Evolutionary conservation across 64 coral and sea anemone species (phyloP), one percentile per base, ranked within the genome.

Genomic region (Montipora capricornis): DNA sequence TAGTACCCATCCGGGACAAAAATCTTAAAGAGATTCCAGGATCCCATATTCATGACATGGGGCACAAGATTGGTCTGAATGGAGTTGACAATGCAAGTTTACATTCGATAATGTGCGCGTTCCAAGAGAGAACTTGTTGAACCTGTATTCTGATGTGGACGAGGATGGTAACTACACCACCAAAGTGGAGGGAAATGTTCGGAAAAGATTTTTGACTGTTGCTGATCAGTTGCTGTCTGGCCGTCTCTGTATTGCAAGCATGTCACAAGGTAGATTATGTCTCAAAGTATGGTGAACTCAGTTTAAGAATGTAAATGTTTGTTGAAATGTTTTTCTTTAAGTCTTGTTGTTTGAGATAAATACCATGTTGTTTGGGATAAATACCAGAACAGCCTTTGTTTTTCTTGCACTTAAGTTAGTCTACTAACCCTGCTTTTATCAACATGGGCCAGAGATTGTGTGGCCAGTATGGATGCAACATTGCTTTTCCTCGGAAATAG

Each of bases 51-150:
- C 92, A 97, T 81, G 95, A 97, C 69, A 97, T 97, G 95, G 95
- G 95, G 6, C 95, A 94, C 71, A 97, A 97, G 80, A 97, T 97
- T 92, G 95, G 95, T 57, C 80, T 96, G 46, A 96, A 96, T 80
- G 95, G 95, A 67, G 95, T 96, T 6, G 95, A 96, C 80, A 96
- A 96, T 84, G 95, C 95, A 20, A 96, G 79, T 89, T 96, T 55
- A 84, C 87, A 70, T 96, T 96, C 68, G 95, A 96, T 4, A 96
- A 96, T 84, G 95, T 96, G 17, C 77, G 95, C 44, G 95, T 96
- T 8, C 95, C 95, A 49, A 88, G 95, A n/a, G 95, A 96, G 79
- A 96, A 96, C 87, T 74, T 96, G 68, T 73, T 96, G 2, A 96
- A 96, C 73, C 74, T 59, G 77, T 96, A 89, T 84, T 93, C 95